Conservation (phyloP, 2,797 vertebrate species). For the Oreochromis mossambicus region DNA sequence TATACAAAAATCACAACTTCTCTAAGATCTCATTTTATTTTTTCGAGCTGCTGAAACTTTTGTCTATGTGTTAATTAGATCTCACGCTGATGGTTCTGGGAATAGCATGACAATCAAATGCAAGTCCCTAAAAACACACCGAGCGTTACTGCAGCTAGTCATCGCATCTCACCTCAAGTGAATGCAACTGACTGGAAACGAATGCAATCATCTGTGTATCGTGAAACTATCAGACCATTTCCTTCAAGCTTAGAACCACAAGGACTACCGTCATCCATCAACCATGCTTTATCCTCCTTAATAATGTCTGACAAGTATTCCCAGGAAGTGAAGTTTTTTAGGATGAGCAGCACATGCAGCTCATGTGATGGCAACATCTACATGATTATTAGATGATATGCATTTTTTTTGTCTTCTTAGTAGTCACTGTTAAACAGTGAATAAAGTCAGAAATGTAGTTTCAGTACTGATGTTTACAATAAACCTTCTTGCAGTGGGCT, state of each 20-base stretch:
- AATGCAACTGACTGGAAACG: slow-evolving; percentile 39
- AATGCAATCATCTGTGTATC: slow-evolving; percentile 44
- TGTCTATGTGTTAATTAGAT: slow-evolving; percentile 52
- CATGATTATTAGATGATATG: slow-evolving; percentile 50
- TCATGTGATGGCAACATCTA: neutral
- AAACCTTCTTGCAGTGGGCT: neutral
- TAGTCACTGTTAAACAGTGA: slow-evolving; percentile 23
- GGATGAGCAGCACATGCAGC: slow-evolving; percentile 47
- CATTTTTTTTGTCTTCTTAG: slow-evolving; percentile 1
- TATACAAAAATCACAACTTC: neutral
- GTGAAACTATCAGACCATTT: slow-evolving; percentile 45
- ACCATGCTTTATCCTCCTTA: slow-evolving; percentile 35
- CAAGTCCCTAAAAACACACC: neutral
- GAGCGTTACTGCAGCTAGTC: neutral
- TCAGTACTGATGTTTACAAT: slow-evolving; percentile 5
- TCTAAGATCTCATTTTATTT: slow-evolving; percentile 2
- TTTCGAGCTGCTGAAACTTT: slow-evolving; percentile 8
- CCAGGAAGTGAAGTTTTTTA: slow-evolving; percentile 50
- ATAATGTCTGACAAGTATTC: slow-evolving; percentile 63
- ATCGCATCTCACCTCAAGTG: slow-evolving; percentile 27
- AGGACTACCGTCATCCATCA: slow-evolving; percentile 48
- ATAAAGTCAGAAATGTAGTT: slow-evolving; percentile 1
- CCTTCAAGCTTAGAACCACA: slow-evolving; percentile 24
- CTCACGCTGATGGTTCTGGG: slow-evolving; percentile 30
- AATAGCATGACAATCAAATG: slow-evolving; percentile 1